Conservation (phyloP, 1,140 invertebrate genomes). For the Palaemon carinicauda region DNA sequence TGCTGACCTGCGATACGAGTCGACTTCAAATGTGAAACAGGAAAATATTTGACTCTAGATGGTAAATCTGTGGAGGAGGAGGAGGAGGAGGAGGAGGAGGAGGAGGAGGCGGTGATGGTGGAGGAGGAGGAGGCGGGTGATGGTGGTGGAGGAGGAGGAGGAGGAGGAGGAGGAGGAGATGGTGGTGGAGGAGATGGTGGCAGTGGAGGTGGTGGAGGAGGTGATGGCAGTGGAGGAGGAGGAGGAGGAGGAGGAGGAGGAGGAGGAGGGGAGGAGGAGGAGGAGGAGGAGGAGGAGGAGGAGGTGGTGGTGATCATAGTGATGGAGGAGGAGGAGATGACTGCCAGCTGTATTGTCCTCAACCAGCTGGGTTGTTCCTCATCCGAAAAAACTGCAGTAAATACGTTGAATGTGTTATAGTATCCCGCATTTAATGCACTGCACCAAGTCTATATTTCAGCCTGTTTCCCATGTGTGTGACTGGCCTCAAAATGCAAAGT, state of each 20-base stretch:
- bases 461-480: slow-evolving; percentile 30
- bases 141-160: too few species aligned
- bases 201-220: neutral
- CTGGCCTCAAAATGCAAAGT: slow-evolving; percentile 38
- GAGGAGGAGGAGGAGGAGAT: too few species aligned
- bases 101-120: too few species aligned
- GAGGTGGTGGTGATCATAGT: too few species aligned
- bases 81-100: too few species aligned
- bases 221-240: neutral
- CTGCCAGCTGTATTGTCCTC: neutral
- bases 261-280: neutral
- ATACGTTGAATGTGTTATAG: neutral
- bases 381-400: neutral
- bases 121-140: too few species aligned
- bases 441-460: slow-evolving; percentile 38
- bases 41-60: too few species aligned
- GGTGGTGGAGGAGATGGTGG: neutral
- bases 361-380: neutral
- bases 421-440: slow-evolving; percentile 31
- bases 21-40: too few species aligned
- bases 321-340: neutral
- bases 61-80: too few species aligned
- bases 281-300: neutral
- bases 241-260: neutral
- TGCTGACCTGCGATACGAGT: too few species aligned